Evolutionary conservation across 1,140 invertebrate genomes (phyloP), one percentile per base, ranked within the genome.

Genomic region (Centruroides vittatus): DNA sequence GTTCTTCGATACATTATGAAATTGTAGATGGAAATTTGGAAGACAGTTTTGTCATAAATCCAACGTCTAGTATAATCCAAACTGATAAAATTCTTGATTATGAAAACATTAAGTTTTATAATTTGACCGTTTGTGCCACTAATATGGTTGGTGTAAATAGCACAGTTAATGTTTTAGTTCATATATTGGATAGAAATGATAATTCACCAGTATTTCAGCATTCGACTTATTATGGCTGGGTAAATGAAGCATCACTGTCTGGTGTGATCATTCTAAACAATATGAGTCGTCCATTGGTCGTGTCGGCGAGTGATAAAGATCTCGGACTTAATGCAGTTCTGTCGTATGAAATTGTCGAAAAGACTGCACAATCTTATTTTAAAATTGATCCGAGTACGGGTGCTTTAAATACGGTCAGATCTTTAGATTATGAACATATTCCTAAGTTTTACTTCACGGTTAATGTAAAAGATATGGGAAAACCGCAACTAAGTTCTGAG

Each of bases 321-420:
- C 85, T 85, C 10, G 84, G 87, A 69, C 75, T 85, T 11, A 92
- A 95, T 75, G 82, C 86, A 10, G 76, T 89, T 65, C 75, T 95
- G 34, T 82, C 84, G 66, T 96, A 86, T 73, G 84, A 87, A 69
- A 92, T 96, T 66, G 77, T 90, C 49, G 89, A 93, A 70, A 81
- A 71, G 79, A 64, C 74, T 79, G 64, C 85, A 6, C 51, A 53
- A 53, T 5, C 8, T 53, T 34, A 53, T 34, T 23, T 53, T 8
- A 34, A 53, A 53, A 53, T 53, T 53, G 51, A 53, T 34, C 8
- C 51, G 3, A 53, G 23, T 53, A 36, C 57, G 74, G 80, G 92
- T 48, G 89, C 91, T 10, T 84, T 97, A 55, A 80, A 84, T 64
- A 87, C 87, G 0, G 79, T 84, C 8, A 80, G 81, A 58, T 60